These are phyloP conservation scores for Epsilonema sp. DNA, from an alignment of 2,888 invertebrate genomes.

Conservation along the genomic window DNA sequence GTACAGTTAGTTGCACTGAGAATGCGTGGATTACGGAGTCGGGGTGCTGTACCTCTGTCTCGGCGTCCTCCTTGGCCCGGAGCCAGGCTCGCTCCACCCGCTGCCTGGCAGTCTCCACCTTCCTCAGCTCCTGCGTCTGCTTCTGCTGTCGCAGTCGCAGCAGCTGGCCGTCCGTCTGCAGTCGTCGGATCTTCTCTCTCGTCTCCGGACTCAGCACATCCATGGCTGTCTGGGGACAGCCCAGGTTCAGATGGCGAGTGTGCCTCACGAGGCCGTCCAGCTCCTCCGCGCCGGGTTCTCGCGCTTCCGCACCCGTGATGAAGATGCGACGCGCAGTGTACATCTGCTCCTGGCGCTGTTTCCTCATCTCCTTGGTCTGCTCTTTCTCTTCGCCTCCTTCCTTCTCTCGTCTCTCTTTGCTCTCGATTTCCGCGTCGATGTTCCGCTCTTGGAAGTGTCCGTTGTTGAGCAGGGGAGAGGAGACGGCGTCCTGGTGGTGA, in stretches of 20 bases:
- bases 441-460: conserved; percentile 18
- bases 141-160: neutral
- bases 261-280: conserved; percentile 17
- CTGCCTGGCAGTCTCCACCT: neutral
- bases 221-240: conserved; percentile 8
- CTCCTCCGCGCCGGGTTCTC: conserved; percentile 6
- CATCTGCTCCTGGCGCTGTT: conserved; percentile 15
- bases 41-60: no score
- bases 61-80: conserved; percentile 1
- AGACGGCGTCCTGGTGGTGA: conserved; percentile 14
- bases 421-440: conserved; percentile 21
- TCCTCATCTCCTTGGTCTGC: conserved; percentile 9
- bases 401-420: conserved; percentile 9
- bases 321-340: conserved; percentile 21
- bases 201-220: conserved; percentile 18
- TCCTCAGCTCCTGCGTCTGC: neutral
- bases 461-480: conserved; percentile 2
- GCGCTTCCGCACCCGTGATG: conserved; percentile 14
- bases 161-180: conserved; percentile 14
- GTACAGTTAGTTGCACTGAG: no score
- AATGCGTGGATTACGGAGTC: no score
- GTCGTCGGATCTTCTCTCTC: conserved; percentile 18
- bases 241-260: conserved; percentile 17
- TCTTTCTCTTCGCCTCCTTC: conserved; percentile 4
- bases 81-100: neutral